phyloP scores from a whole-genome alignment of 2,888 invertebrate genomes.

The Dusona sp. region DNA sequence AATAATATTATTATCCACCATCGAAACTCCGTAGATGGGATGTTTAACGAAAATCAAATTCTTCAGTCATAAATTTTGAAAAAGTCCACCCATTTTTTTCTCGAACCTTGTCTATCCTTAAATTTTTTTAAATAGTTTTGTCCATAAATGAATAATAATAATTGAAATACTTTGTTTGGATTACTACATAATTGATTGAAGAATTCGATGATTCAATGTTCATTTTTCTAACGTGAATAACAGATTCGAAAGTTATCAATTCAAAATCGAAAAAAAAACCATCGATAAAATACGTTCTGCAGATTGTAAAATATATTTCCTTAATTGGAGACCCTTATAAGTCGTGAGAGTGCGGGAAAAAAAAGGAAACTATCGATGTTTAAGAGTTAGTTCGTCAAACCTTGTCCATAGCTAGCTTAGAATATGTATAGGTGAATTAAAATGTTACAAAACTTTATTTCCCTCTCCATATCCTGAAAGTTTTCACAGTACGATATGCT shows the following conservation, averaged over 20 bases:
- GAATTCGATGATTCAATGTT: not conserved
- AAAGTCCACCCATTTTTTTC: too few species aligned
- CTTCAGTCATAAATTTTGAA: too few species aligned
- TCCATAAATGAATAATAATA: not conserved
- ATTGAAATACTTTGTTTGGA: not conserved
- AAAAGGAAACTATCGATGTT: conserved; percentile 2
- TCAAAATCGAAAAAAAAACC: not conserved
- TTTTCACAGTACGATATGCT: conserved; percentile 42
- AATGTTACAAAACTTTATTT: conserved; percentile 45
- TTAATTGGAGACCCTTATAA: conserved; percentile 2
- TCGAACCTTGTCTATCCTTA: too few species aligned
- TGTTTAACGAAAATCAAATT: not conserved
- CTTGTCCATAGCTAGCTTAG: not conserved
- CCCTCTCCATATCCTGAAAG: not conserved
- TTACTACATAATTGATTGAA: not conserved
- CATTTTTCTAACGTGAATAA: not conserved
- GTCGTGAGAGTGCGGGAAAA: not conserved
- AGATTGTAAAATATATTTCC: not conserved
- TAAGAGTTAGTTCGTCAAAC: conserved; percentile 39
- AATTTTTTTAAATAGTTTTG: too few species aligned
- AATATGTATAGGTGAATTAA: conserved; percentile 1
- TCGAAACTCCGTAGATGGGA: not conserved
- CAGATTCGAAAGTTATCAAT: not conserved
- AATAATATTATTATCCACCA: too few species aligned
- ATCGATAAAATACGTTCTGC: not conserved